Evolutionary conservation across 2,113 vertebrate genomes (phyloP).

Genomic region (Micromys minutus): DNA sequence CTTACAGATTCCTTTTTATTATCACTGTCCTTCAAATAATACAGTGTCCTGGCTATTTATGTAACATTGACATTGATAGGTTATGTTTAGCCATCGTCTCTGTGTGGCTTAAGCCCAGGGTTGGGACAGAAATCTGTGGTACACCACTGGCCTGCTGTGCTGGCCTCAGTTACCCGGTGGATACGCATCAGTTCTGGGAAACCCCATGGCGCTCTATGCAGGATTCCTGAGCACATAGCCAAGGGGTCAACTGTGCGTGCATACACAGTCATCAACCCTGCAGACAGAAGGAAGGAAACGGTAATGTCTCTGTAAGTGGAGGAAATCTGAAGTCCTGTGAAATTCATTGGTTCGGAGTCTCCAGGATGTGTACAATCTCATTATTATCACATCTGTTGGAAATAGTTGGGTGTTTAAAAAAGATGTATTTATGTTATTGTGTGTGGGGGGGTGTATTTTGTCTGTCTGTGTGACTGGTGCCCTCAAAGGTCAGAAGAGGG

Average conservation of each 20-base stretch:
- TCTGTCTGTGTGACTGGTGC: neutral
- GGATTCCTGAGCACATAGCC: neutral
- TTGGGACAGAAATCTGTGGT: too few relatives aligned
- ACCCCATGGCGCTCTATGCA: neutral
- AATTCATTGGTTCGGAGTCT: neutral
- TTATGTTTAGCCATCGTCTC: neutral
- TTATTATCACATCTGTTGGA: neutral
- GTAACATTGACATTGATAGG: too few relatives aligned
- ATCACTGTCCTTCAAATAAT: neutral
- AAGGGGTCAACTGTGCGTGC: neutral
- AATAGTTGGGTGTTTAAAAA: neutral
- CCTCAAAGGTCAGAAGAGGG: neutral
- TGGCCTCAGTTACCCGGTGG: neutral
- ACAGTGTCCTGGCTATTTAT: neutral
- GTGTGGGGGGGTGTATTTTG: neutral
- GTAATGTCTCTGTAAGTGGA: neutral
- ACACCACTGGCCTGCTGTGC: neutral
- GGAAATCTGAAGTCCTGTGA: neutral
- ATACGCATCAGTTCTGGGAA: neutral
- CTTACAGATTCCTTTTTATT: neutral
- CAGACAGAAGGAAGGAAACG: neutral
- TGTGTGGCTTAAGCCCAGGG: too few relatives aligned
- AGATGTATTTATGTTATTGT: neutral
- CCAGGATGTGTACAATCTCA: accelerated
- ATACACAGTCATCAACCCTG: neutral